phyloP scores from a whole-genome alignment of 2,113 vertebrate genomes.

The Heliornis fulica region DNA sequence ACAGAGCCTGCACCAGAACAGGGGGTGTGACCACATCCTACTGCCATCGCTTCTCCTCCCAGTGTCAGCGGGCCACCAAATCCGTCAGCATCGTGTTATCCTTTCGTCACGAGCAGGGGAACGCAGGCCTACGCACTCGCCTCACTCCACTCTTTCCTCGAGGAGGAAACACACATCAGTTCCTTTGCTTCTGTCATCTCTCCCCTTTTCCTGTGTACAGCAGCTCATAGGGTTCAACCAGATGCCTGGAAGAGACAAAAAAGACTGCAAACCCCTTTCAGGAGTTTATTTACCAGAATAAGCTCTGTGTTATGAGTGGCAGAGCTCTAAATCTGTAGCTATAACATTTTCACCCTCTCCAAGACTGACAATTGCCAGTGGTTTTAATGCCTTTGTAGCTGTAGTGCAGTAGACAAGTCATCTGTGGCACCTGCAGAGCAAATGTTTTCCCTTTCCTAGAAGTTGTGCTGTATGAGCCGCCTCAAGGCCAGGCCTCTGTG shows the following conservation, averaged over 20 bases:
- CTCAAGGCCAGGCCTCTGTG: not conserved
- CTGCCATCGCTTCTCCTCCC: accelerated
- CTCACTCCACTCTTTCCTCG: not conserved
- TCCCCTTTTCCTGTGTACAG: not conserved
- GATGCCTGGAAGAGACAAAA: not conserved
- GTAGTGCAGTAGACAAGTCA: not conserved
- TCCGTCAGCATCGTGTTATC: not conserved
- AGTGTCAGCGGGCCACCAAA: not conserved
- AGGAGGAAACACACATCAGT: not conserved
- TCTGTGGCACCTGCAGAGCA: not conserved
- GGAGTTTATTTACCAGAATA: not conserved
- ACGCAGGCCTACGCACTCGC: not conserved
- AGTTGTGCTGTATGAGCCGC: not conserved
- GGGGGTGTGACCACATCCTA: not conserved
- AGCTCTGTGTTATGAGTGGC: not conserved
- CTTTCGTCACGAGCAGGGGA: not conserved
- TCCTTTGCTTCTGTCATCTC: not conserved
- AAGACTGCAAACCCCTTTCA: not conserved
- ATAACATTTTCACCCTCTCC: not conserved
- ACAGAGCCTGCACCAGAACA: not conserved
- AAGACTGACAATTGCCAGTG: not conserved
- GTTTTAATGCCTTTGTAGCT: not conserved
- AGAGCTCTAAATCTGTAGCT: not conserved
- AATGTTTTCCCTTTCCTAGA: not conserved
- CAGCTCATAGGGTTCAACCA: not conserved